These are phyloP conservation scores for Coecobrya sp. DNA, from an alignment of 2,888 invertebrate genomes.

Conservation along the genomic window DNA sequence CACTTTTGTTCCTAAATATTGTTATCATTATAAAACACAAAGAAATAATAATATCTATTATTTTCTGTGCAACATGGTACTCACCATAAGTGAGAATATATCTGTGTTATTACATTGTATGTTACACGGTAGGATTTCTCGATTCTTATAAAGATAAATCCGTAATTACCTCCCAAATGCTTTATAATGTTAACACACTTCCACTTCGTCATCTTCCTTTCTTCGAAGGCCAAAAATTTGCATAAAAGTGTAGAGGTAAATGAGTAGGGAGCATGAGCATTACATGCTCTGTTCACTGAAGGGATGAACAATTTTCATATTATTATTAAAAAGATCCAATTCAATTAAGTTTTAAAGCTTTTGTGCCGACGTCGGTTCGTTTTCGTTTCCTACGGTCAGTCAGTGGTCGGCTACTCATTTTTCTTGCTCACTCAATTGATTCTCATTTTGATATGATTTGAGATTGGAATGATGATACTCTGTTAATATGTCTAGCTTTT, in stretches of 20 bases:
- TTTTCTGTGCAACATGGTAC: conserved; percentile 15
- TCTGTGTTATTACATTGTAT: background rate
- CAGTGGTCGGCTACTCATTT: conserved; percentile 46
- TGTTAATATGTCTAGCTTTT: conserved; percentile 58
- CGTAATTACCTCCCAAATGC: conserved; percentile 60
- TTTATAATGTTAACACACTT: conserved; percentile 32
- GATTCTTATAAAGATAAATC: conserved; percentile 17
- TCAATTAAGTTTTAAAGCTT: conserved; percentile 72
- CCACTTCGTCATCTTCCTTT: background rate
- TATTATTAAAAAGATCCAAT: conserved; percentile 61
- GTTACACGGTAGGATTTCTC: conserved; percentile 10
- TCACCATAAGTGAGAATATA: conserved; percentile 47
- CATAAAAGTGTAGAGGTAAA: conserved; percentile 6
- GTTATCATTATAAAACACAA: conserved; percentile 26
- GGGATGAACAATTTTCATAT: conserved; percentile 35
- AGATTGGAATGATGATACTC: conserved; percentile 42
- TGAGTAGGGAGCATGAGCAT: conserved; percentile 39
- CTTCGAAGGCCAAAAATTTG: conserved; percentile 45
- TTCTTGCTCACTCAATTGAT: conserved; percentile 45
- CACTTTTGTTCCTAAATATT: background rate
- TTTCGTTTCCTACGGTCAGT: conserved; percentile 50
- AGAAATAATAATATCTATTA: conserved; percentile 34
- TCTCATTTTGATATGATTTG: conserved; percentile 47
- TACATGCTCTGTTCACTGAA: conserved; percentile 25
- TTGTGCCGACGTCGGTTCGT: conserved; percentile 42